A percentile compares a stretch with the other conserved stretches of the same genome.
These are phyloP conservation scores for Elaeidobius kamerunicus DNA, from an alignment of 2,888 invertebrate species.

Conservation along the genomic window DNA sequence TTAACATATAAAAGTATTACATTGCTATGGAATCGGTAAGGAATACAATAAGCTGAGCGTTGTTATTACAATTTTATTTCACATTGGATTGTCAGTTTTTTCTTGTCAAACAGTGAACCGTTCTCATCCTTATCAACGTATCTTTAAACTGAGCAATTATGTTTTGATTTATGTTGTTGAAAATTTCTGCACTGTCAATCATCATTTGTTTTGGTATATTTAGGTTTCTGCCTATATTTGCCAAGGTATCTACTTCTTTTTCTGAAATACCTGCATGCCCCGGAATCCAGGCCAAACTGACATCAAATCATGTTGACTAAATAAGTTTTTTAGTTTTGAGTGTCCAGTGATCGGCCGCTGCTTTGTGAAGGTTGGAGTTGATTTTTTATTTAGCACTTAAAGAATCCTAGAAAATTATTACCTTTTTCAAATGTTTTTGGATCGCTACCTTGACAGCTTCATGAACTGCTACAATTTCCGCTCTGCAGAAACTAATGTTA, in stretches of 20 bases:
- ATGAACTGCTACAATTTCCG: constrained; percentile 1
- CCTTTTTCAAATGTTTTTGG: not conserved
- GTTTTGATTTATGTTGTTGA: not conserved
- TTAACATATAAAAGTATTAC: too few species aligned
- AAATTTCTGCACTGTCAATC: too few species aligned
- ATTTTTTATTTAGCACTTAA: not conserved
- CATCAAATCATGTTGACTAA: not conserved
- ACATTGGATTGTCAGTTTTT: too few species aligned
- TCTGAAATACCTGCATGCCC: not conserved
- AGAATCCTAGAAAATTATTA: not conserved
- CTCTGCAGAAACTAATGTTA: too few species aligned
- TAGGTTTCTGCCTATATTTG: not conserved
- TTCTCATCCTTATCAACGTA: not conserved
- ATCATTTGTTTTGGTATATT: too few species aligned
- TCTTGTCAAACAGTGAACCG: too few species aligned
- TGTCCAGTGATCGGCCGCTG: too few species aligned
- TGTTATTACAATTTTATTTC: too few species aligned
- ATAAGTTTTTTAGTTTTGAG: too few species aligned
- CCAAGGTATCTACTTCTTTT: not conserved
- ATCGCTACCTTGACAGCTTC: not conserved
- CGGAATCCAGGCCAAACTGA: constrained; percentile 1
- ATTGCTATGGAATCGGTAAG: too few species aligned
- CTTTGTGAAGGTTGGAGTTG: not conserved
- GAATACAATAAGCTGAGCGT: too few species aligned
- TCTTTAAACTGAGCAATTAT: not conserved